A percentile compares a stretch with the other conserved stretches of the same genome.
Conservation (phyloP, 2,888 invertebrate genomes). For the Dysmachus trigonus region DNA sequence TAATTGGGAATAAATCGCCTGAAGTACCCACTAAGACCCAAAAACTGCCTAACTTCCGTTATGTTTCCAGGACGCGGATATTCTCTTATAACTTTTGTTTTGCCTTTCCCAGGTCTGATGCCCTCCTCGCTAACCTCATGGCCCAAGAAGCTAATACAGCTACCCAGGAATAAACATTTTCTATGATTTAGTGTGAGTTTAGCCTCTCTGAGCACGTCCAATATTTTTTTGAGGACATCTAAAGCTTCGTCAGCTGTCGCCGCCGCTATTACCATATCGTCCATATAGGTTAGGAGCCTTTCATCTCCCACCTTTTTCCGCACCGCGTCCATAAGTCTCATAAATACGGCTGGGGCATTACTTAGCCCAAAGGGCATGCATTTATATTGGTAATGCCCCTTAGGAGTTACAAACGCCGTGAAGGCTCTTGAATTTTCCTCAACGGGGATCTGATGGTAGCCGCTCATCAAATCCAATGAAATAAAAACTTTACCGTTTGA, state of each 20-base stretch:
- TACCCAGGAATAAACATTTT: not conserved
- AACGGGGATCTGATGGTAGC: not conserved
- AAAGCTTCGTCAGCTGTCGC: not conserved
- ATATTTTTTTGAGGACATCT: not conserved
- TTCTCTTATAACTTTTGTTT: not conserved
- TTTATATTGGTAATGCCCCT: conserved; percentile 5
- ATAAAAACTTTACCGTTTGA: not conserved
- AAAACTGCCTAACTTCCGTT: not conserved
- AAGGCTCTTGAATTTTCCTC: not conserved
- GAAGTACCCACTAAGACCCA: not conserved
- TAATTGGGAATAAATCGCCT: too few relatives aligned
- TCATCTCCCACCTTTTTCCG: not conserved
- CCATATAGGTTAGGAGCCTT: conserved; percentile 40
- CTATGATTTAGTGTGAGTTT: not conserved
- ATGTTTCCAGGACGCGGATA: not conserved
- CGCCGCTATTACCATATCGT: conserved; percentile 22
- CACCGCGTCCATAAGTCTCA: conserved; percentile 16
- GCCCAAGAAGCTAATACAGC: not conserved
- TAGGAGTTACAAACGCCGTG: conserved; percentile 4
- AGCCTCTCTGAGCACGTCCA: not conserved
- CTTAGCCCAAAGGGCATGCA: not conserved
- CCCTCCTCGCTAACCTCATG: not conserved
- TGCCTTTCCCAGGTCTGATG: not conserved
- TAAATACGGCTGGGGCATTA: not conserved
- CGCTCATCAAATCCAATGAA: not conserved